A percentile compares a stretch with the other conserved stretches of the same genome.
Conservation (phyloP, 2,888 invertebrate species). For the Cancer borealis region DNA sequence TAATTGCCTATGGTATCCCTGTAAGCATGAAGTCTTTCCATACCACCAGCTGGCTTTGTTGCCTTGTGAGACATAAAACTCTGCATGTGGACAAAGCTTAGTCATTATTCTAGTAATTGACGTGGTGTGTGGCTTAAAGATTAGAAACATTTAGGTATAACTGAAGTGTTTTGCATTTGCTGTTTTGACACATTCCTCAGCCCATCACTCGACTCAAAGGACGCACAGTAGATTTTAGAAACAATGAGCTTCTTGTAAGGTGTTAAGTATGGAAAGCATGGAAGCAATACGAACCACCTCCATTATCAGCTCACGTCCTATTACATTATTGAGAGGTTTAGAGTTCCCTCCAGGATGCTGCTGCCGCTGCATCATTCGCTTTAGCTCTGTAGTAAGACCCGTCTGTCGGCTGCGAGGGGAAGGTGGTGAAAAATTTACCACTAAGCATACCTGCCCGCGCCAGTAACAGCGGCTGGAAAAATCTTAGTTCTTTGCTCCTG, state of each 20-base stretch:
- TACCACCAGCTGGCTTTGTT: too few relatives aligned
- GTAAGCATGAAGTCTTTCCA: too few relatives aligned
- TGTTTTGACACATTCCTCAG: neutral
- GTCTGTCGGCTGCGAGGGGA: neutral
- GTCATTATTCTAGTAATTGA: too few relatives aligned
- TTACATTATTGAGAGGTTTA: slow-evolving; percentile 16
- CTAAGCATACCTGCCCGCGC: neutral
- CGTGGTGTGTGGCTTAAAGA: too few relatives aligned
- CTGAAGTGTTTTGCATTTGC: too few relatives aligned
- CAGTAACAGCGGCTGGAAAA: neutral
- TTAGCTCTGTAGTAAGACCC: neutral
- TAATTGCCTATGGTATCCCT: too few relatives aligned
- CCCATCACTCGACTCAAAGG: neutral
- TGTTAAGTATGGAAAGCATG: neutral
- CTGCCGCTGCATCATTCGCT: neutral
- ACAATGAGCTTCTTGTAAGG: neutral
- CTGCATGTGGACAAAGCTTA: too few relatives aligned
- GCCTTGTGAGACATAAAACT: too few relatives aligned
- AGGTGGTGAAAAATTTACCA: neutral
- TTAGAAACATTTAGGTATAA: too few relatives aligned
- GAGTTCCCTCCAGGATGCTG: neutral
- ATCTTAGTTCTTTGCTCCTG: neutral
- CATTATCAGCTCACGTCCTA: neutral
- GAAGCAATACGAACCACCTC: neutral
- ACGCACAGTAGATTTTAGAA: neutral